Evolutionary conservation across 2,888 invertebrate species (phyloP).

Genomic region (Peribatodes rhomboidaria): DNA sequence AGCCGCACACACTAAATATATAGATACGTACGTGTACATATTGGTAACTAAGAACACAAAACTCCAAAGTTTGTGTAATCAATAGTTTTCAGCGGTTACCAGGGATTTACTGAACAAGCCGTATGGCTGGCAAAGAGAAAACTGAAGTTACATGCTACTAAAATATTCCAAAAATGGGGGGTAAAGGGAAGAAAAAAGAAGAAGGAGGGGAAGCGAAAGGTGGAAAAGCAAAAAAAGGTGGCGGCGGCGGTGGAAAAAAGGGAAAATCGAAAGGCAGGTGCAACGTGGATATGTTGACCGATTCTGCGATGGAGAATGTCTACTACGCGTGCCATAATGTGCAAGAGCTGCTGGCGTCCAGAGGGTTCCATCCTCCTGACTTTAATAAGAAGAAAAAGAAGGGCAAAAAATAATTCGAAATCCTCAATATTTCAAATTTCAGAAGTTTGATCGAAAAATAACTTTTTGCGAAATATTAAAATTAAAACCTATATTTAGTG

Average conservation of each 20-base stretch:
- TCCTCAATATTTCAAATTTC: neutral
- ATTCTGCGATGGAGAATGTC: constrained; percentile 97
- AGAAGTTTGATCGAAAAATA: too few relatives aligned
- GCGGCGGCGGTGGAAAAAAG: constrained; percentile 76
- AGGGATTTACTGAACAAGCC: constrained; percentile 38
- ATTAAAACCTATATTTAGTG: too few relatives aligned
- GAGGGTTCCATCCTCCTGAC: constrained; percentile 96
- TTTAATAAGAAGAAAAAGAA: constrained; percentile 93
- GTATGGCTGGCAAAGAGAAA: constrained; percentile 25
- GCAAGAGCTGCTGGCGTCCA: constrained; percentile 93
- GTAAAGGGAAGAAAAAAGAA: constrained; percentile 79
- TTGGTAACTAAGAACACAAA: neutral
- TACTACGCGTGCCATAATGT: constrained; percentile 97
- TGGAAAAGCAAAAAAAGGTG: constrained; percentile 83
- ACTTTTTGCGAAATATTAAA: too few relatives aligned
- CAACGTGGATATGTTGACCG: constrained; percentile 94
- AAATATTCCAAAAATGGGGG: constrained; percentile 60
- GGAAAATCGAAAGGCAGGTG: constrained; percentile 88
- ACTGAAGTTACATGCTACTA: constrained; percentile 12
- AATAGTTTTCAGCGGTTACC: constrained; percentile 48
- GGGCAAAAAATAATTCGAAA: constrained; percentile 76
- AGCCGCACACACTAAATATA: neutral
- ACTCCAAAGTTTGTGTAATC: constrained; percentile 50
- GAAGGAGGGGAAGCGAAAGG: constrained; percentile 69
- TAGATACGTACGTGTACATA: neutral